phyloP scores from a whole-genome alignment of 2,888 invertebrate species.

The Pristionchus maxplancki region DNA sequence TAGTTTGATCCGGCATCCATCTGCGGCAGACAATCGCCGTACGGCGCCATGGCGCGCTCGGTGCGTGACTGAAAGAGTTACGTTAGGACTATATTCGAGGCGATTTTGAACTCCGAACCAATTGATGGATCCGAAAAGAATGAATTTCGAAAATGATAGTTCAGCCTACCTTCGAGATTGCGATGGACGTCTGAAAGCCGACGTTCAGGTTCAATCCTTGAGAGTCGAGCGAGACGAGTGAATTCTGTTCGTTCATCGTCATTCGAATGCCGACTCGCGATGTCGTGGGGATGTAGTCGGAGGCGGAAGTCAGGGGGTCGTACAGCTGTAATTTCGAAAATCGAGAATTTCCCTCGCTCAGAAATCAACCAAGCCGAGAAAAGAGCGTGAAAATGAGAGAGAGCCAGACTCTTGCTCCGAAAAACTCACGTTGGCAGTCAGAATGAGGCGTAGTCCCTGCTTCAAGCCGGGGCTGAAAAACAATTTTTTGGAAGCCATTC shows the following conservation, averaged over 20 bases:
- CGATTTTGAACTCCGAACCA: too few species aligned
- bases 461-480: background rate
- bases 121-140: too few species aligned
- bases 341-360: too few species aligned
- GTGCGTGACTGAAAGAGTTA: background rate
- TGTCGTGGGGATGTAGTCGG: constrained; percentile 46
- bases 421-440: constrained; percentile 32
- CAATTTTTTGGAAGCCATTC: too few species aligned
- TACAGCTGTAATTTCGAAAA: too few species aligned
- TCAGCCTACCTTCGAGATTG: background rate
- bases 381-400: too few species aligned
- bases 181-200: constrained; percentile 38
- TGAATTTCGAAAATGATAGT: too few species aligned
- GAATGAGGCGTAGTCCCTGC: constrained; percentile 30
- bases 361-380: too few species aligned
- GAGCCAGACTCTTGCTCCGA: too few species aligned
- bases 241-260: background rate
- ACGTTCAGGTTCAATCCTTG: constrained; percentile 30
- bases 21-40: background rate
- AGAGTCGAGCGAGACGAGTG: background rate
- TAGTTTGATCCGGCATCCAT: background rate
- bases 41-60: background rate
- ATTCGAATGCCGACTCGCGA: constrained; percentile 8
- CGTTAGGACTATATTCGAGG: too few species aligned
- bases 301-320: background rate